These are phyloP conservation scores for Acanthoscelides obtectus DNA, from an alignment of 2,888 invertebrate genomes.

Conservation along the genomic window DNA sequence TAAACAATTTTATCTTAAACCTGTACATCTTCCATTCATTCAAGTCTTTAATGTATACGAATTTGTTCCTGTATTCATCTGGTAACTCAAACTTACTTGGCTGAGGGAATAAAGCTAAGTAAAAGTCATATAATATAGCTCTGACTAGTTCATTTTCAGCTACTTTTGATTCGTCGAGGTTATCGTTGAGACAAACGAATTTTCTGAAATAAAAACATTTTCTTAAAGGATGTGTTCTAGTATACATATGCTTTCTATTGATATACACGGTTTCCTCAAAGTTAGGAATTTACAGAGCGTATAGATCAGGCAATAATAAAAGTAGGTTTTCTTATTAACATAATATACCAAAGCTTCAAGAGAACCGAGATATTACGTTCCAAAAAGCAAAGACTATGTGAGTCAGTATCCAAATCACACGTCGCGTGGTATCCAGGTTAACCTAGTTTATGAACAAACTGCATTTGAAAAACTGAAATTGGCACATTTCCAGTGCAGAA, in stretches of 20 bases:
- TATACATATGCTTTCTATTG: background rate
- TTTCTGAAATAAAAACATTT: slow-evolving; percentile 58
- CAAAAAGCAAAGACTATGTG: too few species aligned
- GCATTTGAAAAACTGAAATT: too few species aligned
- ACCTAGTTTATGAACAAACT: too few species aligned
- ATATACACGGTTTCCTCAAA: too few species aligned
- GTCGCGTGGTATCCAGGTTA: too few species aligned
- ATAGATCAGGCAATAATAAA: too few species aligned
- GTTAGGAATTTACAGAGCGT: too few species aligned
- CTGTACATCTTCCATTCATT: slow-evolving; percentile 52
- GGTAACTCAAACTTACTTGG: slow-evolving; percentile 70
- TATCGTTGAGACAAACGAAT: slow-evolving; percentile 77
- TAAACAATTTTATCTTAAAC: slow-evolving; percentile 36
- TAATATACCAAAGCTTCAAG: too few species aligned
- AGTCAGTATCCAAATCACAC: too few species aligned
- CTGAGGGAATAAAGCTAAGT: slow-evolving; percentile 66
- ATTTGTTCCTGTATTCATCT: slow-evolving; percentile 64
- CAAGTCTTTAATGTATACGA: slow-evolving; percentile 55
- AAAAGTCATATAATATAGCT: slow-evolving; percentile 69
- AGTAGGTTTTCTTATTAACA: too few species aligned
- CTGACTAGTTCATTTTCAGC: slow-evolving; percentile 63
- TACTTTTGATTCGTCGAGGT: slow-evolving; percentile 59
- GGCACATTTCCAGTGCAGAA: too few species aligned
- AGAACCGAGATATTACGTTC: too few species aligned
- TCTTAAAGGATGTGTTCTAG: background rate